A percentile compares a stretch with the other conserved stretches of the same genome.
These are phyloP conservation scores for Tachina lurida DNA, from an alignment of 2,888 invertebrate species.

Conservation along the genomic window DNA sequence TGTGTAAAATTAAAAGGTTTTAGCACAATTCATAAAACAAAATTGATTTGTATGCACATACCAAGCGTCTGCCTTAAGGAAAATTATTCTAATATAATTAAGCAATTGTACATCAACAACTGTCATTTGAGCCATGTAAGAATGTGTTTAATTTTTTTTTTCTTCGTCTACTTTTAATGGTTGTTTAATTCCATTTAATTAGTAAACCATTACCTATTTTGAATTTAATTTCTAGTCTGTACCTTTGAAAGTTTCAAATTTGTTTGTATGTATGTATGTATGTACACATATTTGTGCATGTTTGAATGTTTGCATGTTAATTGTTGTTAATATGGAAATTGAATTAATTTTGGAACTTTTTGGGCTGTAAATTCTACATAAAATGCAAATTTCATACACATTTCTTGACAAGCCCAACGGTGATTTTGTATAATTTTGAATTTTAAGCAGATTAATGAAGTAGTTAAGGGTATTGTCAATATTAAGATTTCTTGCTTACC, in stretches of 20 bases:
- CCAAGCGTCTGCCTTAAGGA: background rate
- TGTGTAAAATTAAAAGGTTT: background rate
- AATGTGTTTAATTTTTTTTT: background rate
- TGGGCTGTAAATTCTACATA: background rate
- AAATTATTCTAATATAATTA: conserved; percentile 29
- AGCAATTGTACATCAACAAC: conserved; percentile 19
- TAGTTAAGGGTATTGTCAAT: background rate
- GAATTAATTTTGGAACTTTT: conserved; percentile 34
- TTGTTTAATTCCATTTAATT: conserved; percentile 50
- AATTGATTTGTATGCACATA: background rate
- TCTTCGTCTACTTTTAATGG: conserved; percentile 9
- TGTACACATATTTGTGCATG: background rate
- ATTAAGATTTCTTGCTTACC: background rate
- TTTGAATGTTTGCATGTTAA: background rate
- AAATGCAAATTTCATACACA: conserved; percentile 21
- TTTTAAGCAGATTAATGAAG: conserved; percentile 1
- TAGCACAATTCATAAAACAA: background rate
- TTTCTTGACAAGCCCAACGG: conserved; percentile 27
- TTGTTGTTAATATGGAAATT: conserved; percentile 19
- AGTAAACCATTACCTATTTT: conserved; percentile 37
- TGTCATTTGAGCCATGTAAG: conserved; percentile 29
- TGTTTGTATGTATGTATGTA: background rate
- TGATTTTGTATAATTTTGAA: conserved; percentile 14
- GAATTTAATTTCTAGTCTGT: background rate
- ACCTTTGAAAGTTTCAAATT: background rate